phyloP scores from a whole-genome alignment of 2,888 invertebrate genomes.

The Branchipolynoe longqiensis region DNA sequence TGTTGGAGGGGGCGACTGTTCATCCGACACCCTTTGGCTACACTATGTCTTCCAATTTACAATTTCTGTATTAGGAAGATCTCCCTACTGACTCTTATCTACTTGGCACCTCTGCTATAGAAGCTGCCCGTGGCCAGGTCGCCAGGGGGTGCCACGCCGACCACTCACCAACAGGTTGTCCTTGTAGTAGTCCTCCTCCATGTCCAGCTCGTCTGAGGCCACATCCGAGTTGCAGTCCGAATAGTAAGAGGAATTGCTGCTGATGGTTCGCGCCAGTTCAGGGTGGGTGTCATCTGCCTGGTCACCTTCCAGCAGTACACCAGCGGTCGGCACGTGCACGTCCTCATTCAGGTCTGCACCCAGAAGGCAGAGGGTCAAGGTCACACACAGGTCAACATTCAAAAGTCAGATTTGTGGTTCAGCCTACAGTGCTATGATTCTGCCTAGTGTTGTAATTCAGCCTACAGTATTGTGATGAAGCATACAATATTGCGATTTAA shows the following conservation, averaged over 20 bases:
- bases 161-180: slow-evolving; percentile 32
- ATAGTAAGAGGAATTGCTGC: slow-evolving; percentile 71
- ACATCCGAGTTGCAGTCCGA: slow-evolving; percentile 70
- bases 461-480: neutral
- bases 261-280: slow-evolving; percentile 63
- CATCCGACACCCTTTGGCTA: too few relatives aligned
- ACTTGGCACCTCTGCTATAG: too few relatives aligned
- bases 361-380: neutral
- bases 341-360: slow-evolving; percentile 12
- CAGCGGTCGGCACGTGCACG: slow-evolving; percentile 43
- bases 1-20: too few relatives aligned
- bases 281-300: neutral
- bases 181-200: slow-evolving; percentile 50
- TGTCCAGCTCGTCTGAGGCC: slow-evolving; percentile 62
- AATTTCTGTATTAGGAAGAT: too few relatives aligned
- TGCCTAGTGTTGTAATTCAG: too few relatives aligned
- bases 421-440: too few relatives aligned
- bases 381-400: too few relatives aligned
- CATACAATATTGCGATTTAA: neutral
- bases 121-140: too few relatives aligned
- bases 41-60: too few relatives aligned
- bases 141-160: too few relatives aligned
- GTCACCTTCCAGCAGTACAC: neutral
- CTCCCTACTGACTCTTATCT: too few relatives aligned
- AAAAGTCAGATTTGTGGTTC: too few relatives aligned